These are phyloP conservation scores for Bombus confusus DNA, from an alignment of 1,140 invertebrate genomes.

Conservation along the genomic window DNA sequence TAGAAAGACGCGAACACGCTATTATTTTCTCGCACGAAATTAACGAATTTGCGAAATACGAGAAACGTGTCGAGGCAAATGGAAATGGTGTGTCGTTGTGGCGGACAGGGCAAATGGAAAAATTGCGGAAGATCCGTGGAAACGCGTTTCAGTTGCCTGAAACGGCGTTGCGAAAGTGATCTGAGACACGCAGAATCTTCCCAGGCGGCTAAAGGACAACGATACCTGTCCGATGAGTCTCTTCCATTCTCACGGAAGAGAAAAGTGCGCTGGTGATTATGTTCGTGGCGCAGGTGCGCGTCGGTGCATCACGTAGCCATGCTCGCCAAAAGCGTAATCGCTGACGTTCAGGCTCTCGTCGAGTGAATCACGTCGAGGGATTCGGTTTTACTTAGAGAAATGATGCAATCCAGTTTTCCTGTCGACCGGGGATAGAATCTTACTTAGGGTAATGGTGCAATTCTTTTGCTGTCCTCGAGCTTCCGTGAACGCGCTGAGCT, in stretches of 20 bases:
- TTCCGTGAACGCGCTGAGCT: not conserved
- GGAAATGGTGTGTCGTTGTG: constrained; percentile 20
- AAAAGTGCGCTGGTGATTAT: constrained; percentile 52
- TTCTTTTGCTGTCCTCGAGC: not conserved
- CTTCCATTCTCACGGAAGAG: constrained; percentile 72
- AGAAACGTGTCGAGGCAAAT: not conserved
- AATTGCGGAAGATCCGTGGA: constrained; percentile 27
- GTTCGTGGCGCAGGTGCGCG: constrained; percentile 50
- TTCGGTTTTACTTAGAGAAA: constrained; percentile 23
- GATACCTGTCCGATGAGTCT: constrained; percentile 70
- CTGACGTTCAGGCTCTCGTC: not conserved
- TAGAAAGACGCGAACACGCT: not conserved
- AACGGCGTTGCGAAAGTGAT: constrained; percentile 40
- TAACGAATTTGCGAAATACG: not conserved
- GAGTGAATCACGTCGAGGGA: constrained; percentile 46
- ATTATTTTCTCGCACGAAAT: not conserved
- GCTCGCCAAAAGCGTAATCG: constrained; percentile 56
- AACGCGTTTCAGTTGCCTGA: constrained; percentile 35
- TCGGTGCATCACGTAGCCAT: constrained; percentile 29
- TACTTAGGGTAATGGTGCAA: constrained; percentile 5
- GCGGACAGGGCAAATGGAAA: constrained; percentile 11
- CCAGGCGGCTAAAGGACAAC: constrained; percentile 39
- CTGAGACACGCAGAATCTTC: constrained; percentile 41
- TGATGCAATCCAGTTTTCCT: not conserved
- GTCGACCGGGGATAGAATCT: not conserved